Conservation (phyloP, 2,888 invertebrate genomes). For the Idaea straminata region DNA sequence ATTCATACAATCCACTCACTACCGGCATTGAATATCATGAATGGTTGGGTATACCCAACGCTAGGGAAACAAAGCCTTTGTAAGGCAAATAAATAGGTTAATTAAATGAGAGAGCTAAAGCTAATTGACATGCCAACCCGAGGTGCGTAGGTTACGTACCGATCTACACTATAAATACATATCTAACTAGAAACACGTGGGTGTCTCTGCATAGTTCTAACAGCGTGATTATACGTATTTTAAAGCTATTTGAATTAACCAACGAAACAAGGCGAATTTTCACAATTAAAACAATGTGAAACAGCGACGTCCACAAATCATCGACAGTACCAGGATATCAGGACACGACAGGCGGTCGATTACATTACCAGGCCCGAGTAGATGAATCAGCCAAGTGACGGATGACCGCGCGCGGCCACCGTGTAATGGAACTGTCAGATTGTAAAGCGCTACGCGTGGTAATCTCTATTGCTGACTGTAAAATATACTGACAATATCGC, state of each 20-base stretch:
- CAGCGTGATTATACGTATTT: neutral
- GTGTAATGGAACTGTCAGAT: slow-evolving; percentile 57
- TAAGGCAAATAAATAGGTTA: slow-evolving; percentile 1
- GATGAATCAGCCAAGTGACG: slow-evolving; percentile 36
- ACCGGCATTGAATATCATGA: neutral
- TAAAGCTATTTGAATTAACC: neutral
- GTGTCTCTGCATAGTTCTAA: neutral
- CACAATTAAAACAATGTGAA: neutral
- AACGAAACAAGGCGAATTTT: neutral
- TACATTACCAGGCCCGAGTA: slow-evolving; percentile 23
- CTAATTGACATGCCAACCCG: slow-evolving; percentile 1
- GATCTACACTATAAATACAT: neutral
- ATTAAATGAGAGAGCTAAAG: neutral
- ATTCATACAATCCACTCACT: neutral
- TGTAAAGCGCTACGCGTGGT: slow-evolving; percentile 19
- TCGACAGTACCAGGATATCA: slow-evolving; percentile 38
- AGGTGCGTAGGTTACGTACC: neutral
- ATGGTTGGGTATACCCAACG: neutral
- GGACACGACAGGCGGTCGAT: slow-evolving; percentile 29
- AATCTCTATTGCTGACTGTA: slow-evolving; percentile 10
- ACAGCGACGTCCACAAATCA: slow-evolving; percentile 22
- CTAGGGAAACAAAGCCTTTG: neutral
- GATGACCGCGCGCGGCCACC: slow-evolving; percentile 45
- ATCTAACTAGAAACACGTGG: neutral
- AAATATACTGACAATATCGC: neutral